Evolutionary conservation across 2,797 vertebrate species (phyloP).

Genomic region (Rhinella marina): DNA sequence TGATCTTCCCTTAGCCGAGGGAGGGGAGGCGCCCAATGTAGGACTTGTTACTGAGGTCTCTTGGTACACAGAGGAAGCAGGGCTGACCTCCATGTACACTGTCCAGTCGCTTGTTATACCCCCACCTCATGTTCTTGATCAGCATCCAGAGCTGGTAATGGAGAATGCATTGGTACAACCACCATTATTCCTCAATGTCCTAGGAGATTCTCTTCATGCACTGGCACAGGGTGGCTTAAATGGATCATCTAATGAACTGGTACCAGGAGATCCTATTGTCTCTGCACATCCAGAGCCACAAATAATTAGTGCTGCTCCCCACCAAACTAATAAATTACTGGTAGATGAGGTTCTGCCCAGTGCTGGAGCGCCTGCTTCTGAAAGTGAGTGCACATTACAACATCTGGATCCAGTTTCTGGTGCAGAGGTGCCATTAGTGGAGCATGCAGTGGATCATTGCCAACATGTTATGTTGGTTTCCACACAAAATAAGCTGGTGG

Average conservation of each 20-base stretch:
- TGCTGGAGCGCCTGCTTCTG: neutral
- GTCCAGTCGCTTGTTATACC: constrained; percentile 31
- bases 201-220: neutral
- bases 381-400: neutral
- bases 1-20: neutral
- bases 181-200: neutral
- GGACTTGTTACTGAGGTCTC: constrained; percentile 30
- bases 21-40: neutral
- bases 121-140: neutral
- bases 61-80: constrained; percentile 27
- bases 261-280: neutral
- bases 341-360: neutral
- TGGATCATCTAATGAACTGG: neutral
- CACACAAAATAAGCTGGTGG: neutral
- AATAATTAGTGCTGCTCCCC: neutral
- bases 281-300: neutral
- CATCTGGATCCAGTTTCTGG: neutral
- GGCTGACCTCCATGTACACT: constrained; percentile 22
- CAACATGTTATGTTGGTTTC: neutral
- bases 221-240: neutral
- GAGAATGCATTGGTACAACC: neutral
- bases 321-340: neutral
- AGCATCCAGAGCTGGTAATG: neutral
- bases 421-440: neutral
- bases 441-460: neutral